phyloP scores from a whole-genome alignment of 92 coral and sea anemone species.

The Blastomussa wellsi region DNA sequence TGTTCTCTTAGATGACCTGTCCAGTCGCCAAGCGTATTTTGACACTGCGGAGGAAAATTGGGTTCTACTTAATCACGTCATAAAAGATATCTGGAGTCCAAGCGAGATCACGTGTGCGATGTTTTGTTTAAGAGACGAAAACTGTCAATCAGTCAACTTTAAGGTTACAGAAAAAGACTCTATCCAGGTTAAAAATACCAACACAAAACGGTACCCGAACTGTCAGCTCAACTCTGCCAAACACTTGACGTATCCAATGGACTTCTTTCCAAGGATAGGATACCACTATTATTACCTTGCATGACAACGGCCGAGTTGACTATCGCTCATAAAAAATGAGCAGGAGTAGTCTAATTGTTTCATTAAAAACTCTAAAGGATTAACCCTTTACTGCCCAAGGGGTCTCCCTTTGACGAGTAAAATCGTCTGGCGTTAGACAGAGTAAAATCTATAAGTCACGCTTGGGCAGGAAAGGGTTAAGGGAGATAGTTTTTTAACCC shows the following conservation, averaged over 20 bases:
- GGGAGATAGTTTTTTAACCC: no score
- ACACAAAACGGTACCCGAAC: neutral
- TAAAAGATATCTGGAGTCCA: neutral
- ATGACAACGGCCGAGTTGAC: neutral
- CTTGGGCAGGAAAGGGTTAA: no score
- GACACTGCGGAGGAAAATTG: conserved; percentile 3
- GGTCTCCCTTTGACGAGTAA: no score
- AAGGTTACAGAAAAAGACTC: neutral
- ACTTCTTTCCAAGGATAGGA: conserved; percentile 7
- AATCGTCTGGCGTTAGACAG: no score
- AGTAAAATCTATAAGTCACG: no score
- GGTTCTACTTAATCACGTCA: conserved; percentile 19
- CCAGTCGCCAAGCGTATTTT: conserved; percentile 19
- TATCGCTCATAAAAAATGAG: no score
- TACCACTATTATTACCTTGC: conserved; percentile 9
- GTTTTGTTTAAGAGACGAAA: conserved; percentile 8
- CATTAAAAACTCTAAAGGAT: no score
- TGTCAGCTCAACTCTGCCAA: conserved; percentile 30
- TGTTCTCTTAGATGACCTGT: neutral
- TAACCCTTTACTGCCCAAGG: no score
- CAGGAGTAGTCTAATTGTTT: no score
- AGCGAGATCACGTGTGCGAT: conserved; percentile 30
- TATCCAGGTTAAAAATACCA: neutral
- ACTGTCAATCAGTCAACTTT: conserved; percentile 26
- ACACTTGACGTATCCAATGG: neutral